These are phyloP conservation scores for Isurus oxyrinchus DNA, from an alignment of 2,113 vertebrate genomes.

Conservation along the genomic window DNA sequence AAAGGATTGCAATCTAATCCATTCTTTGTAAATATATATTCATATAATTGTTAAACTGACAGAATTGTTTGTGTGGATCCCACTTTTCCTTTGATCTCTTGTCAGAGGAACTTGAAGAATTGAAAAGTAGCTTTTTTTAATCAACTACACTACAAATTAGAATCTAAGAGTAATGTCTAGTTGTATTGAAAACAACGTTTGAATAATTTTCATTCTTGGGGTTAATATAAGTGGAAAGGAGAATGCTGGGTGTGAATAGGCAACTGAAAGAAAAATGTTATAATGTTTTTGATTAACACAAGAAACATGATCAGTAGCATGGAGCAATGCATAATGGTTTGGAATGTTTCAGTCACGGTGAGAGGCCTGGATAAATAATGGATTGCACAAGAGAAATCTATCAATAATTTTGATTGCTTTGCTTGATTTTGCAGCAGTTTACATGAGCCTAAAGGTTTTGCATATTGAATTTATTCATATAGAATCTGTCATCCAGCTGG, in stretches of 20 bases:
- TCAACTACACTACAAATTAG: background rate
- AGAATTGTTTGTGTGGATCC: background rate
- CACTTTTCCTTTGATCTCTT: background rate
- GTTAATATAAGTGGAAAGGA: background rate
- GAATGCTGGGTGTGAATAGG: background rate
- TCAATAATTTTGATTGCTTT: background rate
- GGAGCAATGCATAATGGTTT: background rate
- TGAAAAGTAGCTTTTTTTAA: background rate
- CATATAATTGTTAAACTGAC: background rate
- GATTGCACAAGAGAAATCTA: background rate
- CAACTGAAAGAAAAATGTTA: background rate
- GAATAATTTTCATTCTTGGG: background rate
- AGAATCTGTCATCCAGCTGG: background rate
- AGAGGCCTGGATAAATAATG: background rate
- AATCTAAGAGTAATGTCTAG: background rate
- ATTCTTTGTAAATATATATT: background rate
- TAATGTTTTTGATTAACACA: background rate
- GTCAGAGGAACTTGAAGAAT: background rate
- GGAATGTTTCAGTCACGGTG: background rate
- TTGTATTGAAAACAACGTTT: background rate
- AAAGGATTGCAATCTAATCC: background rate
- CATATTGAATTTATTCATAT: background rate
- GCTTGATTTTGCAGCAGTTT: background rate
- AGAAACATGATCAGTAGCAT: background rate
- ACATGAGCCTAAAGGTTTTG: background rate